Conservation (phyloP, 2,797 vertebrate genomes). For the Florisuga fusca region DNA sequence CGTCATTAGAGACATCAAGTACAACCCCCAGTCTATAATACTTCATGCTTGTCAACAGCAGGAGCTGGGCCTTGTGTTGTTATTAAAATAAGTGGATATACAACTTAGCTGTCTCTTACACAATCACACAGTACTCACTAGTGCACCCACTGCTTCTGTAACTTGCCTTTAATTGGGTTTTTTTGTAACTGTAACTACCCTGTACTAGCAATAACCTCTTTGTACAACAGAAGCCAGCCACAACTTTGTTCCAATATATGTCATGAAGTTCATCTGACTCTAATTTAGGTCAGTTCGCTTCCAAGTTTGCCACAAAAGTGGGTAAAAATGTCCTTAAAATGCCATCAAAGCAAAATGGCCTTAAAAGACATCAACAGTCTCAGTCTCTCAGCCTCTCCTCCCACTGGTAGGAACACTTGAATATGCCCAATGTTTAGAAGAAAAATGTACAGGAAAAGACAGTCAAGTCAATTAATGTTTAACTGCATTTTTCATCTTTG, state of each 20-base stretch:
- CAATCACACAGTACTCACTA: neutral
- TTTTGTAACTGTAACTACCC: neutral
- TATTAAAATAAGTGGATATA: neutral
- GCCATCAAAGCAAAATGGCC: neutral
- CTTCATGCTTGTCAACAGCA: neutral
- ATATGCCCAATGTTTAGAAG: neutral
- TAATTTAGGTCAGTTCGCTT: neutral
- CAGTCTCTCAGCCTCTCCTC: neutral
- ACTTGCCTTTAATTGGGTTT: neutral
- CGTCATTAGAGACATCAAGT: rapidly evolving
- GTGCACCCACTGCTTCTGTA: neutral
- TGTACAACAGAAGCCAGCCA: neutral
- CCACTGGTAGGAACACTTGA: neutral
- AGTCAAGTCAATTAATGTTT: neutral
- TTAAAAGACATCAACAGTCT: neutral
- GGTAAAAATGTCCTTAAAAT: neutral
- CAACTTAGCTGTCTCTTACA: neutral
- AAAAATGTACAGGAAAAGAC: neutral
- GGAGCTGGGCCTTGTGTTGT: neutral
- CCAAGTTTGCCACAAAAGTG: neutral
- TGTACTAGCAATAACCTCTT: neutral
- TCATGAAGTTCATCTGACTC: neutral
- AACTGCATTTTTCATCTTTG: neutral
- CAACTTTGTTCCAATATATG: neutral
- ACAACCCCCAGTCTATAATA: neutral